Percentiles rank a stretch among this genome's conserved stretches.
These are phyloP conservation scores for Phylloscopus collybita DNA, from an alignment of 2,797 vertebrate species.

Conservation along the genomic window DNA sequence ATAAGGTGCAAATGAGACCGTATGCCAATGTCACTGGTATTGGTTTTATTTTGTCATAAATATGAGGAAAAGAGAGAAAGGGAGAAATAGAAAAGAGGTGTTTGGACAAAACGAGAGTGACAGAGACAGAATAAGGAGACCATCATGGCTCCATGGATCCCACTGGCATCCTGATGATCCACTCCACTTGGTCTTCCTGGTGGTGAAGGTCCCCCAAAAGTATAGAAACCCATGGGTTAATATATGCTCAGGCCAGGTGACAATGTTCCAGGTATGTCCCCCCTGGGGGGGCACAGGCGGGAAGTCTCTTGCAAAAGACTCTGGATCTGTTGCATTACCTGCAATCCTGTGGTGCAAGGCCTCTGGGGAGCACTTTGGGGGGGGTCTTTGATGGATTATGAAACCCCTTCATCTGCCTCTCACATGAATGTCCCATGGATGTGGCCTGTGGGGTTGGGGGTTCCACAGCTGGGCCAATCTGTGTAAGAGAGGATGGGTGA, in stretches of 20 bases:
- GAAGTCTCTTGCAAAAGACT: background rate
- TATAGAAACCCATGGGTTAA: background rate
- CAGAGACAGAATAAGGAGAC: background rate
- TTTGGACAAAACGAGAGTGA: background rate
- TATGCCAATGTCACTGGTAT: background rate
- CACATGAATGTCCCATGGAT: background rate
- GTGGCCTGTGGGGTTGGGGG: background rate
- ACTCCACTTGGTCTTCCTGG: background rate
- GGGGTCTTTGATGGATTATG: background rate
- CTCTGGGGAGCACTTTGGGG: background rate
- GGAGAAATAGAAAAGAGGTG: background rate
- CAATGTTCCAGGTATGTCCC: background rate
- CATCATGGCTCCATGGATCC: background rate
- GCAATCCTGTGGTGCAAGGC: background rate
- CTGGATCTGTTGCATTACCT: background rate
- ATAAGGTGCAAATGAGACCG: background rate
- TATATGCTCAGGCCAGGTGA: background rate
- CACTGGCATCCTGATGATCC: background rate
- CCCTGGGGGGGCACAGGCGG: fast-evolving
- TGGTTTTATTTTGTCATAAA: background rate
- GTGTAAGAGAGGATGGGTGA: background rate
- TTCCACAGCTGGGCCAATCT: background rate
- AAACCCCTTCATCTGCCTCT: background rate
- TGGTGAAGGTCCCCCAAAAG: background rate
- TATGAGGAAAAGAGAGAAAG: background rate